phyloP scores from a whole-genome alignment of 2,888 invertebrate species.

The Leptopilina myrica region DNA sequence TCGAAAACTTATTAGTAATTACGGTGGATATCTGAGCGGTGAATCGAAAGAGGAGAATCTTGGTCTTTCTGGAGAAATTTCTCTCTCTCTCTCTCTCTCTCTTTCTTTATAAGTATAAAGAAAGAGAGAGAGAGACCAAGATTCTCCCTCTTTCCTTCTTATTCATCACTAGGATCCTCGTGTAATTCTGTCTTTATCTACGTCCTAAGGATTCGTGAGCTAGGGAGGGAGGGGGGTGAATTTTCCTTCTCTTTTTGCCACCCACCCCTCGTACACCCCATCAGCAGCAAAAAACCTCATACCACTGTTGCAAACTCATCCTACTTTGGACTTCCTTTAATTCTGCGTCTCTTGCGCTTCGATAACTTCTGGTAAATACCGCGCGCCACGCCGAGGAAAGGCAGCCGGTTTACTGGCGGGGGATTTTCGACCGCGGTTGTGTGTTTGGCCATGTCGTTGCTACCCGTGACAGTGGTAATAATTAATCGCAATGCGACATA shows the following conservation, averaged over 20 bases:
- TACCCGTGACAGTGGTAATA: conserved; percentile 54
- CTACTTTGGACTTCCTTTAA: conserved; percentile 63
- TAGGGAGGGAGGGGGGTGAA: neutral
- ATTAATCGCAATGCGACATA: conserved; percentile 61
- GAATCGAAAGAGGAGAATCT: conserved; percentile 68
- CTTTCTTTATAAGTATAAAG: neutral
- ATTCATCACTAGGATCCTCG: conserved; percentile 10
- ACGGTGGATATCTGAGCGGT: conserved; percentile 72
- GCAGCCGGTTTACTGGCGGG: conserved; percentile 55
- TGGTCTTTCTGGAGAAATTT: conserved; percentile 41
- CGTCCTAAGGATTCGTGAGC: conserved; percentile 27
- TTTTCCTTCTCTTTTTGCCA: conserved; percentile 30
- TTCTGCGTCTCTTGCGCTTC: conserved; percentile 67
- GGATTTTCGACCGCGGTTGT: conserved; percentile 51
- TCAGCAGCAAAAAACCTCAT: neutral
- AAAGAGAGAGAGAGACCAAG: too few species aligned
- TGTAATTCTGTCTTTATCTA: conserved; percentile 43
- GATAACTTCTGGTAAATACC: conserved; percentile 69
- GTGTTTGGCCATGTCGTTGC: conserved; percentile 35
- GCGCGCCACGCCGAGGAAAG: conserved; percentile 57
- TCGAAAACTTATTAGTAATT: conserved; percentile 77
- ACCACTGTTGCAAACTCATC: conserved; percentile 50
- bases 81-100: conserved; percentile 6
- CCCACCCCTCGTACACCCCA: neutral
- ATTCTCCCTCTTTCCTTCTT: neutral